A percentile compares a stretch with the other conserved stretches of the same genome.
Conservation (phyloP, 1,140 invertebrate genomes). For the Pseudomyrmex gracilis region DNA sequence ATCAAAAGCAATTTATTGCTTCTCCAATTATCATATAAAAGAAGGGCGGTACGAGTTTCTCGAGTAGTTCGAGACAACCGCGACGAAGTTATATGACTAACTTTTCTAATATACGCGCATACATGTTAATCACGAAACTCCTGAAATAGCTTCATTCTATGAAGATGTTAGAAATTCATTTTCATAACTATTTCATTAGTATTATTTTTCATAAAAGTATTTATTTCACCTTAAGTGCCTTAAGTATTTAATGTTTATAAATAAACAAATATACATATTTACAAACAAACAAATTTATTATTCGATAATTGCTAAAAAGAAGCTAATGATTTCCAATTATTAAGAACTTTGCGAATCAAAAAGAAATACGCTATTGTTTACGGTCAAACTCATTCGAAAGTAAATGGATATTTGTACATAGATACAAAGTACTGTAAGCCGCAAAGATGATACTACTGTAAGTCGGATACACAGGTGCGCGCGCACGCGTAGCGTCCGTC, state of each 20-base stretch:
- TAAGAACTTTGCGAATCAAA: not conserved
- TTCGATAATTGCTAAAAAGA: not conserved
- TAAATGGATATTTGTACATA: not conserved
- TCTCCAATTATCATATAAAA: conserved; percentile 58
- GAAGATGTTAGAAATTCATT: not conserved
- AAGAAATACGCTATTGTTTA: not conserved
- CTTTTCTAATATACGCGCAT: not conserved
- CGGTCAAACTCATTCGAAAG: not conserved
- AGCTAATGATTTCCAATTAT: not conserved
- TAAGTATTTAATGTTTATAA: not conserved
- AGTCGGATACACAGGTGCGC: conserved; percentile 54
- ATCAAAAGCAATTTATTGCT: conserved; percentile 76
- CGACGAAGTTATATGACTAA: conserved; percentile 3
- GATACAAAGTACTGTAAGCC: not conserved
- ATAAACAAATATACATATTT: not conserved
- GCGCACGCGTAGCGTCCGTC: conserved; percentile 74
- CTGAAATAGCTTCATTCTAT: not conserved
- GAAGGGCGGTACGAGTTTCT: conserved; percentile 13
- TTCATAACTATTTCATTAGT: not conserved
- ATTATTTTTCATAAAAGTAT: too few relatives aligned
- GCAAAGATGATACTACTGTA: too few relatives aligned
- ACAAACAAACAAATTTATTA: too few relatives aligned
- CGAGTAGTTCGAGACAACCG: conserved; percentile 11
- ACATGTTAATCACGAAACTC: not conserved
- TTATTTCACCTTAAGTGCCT: too few relatives aligned